Conservation (phyloP, 2,888 invertebrate genomes). For the Drosophila kambysellisi region DNA sequence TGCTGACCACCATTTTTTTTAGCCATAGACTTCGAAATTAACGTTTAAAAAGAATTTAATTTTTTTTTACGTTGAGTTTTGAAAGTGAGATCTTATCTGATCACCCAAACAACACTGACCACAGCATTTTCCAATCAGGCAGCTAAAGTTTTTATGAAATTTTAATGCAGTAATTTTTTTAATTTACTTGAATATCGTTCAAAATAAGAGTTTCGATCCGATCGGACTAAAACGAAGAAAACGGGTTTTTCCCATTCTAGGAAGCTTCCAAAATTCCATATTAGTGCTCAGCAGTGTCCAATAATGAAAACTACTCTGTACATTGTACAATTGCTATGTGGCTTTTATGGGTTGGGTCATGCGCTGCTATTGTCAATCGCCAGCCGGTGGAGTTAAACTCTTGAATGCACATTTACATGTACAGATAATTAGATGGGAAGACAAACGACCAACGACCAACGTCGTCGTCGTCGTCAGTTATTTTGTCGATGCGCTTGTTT, state of each 20-base stretch:
- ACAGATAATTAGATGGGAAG: conserved; percentile 48
- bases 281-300: background rate
- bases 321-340: background rate
- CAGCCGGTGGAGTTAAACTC: background rate
- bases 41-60: background rate
- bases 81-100: background rate
- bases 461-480: background rate
- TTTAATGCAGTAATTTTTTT: background rate
- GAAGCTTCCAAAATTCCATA: background rate
- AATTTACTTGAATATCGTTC: background rate
- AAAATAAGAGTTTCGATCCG: background rate
- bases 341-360: background rate
- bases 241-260: background rate
- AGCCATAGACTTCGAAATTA: background rate
- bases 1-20: background rate
- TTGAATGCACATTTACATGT: background rate
- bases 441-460: conserved; percentile 32
- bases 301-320: background rate
- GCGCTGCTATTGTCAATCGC: background rate
- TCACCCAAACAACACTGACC: background rate
- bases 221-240: background rate
- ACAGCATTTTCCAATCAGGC: background rate
- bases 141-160: background rate
- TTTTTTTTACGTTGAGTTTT: background rate
- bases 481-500: conserved; percentile 31